These are phyloP conservation scores for Brachymystax lenok DNA, from an alignment of 2,797 vertebrate species.

Conservation along the genomic window DNA sequence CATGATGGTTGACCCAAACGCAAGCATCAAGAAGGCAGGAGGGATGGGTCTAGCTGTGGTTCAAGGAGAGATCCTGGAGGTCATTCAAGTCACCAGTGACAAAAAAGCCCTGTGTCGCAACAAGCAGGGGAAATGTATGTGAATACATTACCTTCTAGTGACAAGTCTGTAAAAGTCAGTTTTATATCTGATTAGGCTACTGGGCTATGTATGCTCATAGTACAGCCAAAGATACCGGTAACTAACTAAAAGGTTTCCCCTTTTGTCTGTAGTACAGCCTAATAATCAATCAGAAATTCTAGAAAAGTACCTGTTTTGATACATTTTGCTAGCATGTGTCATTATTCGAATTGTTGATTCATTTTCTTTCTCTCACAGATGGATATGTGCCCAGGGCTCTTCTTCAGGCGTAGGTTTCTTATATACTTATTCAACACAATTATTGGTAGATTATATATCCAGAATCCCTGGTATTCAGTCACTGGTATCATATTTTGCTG, in stretches of 20 bases:
- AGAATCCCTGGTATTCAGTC: background rate
- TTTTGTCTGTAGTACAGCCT: background rate
- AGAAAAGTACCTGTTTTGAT: background rate
- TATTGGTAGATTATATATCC: background rate
- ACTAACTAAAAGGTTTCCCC: no score
- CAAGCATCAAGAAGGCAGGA: constrained; percentile 74
- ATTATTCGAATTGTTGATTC: background rate
- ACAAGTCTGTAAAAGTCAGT: background rate
- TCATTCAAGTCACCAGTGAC: constrained; percentile 81
- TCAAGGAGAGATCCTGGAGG: constrained; percentile 84
- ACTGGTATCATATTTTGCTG: background rate
- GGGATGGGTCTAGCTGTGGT: constrained; percentile 78
- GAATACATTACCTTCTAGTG: constrained; percentile 14
- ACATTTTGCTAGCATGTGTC: background rate
- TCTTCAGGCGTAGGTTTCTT: constrained; percentile 82
- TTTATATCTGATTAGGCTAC: background rate
- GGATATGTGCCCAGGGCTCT: constrained; percentile 82
- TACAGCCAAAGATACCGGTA: no score
- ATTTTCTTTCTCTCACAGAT: constrained; percentile 70
- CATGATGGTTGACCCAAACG: constrained; percentile 83
- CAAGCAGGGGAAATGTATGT: constrained; percentile 86
- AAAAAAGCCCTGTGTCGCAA: constrained; percentile 90
- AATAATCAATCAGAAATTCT: background rate
- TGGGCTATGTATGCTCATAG: no score
- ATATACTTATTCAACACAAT: background rate